Evolutionary conservation across 2,113 vertebrate species (phyloP).

Genomic region (Mesocricetus auratus): DNA sequence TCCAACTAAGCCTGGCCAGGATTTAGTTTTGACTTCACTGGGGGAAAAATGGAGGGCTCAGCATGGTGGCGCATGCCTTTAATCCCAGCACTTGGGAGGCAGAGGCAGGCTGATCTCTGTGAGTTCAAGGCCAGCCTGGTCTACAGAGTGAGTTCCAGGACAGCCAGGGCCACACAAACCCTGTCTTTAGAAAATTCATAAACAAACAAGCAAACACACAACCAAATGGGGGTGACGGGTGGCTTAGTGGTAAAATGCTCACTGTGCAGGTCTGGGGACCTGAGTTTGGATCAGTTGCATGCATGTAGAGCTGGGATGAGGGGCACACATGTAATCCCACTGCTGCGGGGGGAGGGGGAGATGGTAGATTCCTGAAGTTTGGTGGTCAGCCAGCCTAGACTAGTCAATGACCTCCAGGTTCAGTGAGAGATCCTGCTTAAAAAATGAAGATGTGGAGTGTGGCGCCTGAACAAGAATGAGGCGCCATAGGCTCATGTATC

Average conservation of each 20-base stretch:
- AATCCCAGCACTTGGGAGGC: not conserved
- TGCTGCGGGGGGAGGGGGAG: not conserved
- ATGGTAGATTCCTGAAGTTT: not conserved
- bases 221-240: too few species aligned
- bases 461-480: not conserved
- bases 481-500: not conserved
- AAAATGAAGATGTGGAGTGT: not conserved
- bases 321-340: not conserved
- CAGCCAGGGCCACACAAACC: not conserved
- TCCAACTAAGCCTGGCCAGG: not conserved
- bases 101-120: not conserved
- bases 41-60: not conserved
- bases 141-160: not conserved
- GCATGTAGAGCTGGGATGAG: not conserved
- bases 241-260: too few species aligned
- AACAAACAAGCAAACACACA: accelerated
- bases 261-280: not conserved
- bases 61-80: not conserved
- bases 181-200: not conserved
- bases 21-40: not conserved
- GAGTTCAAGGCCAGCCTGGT: not conserved
- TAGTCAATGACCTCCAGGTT: not conserved
- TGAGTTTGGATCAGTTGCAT: not conserved
- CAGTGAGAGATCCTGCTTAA: not conserved
- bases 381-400: not conserved